Evolutionary conservation across 1,140 invertebrate genomes (phyloP).

Genomic region (Drosophila asahinai): DNA sequence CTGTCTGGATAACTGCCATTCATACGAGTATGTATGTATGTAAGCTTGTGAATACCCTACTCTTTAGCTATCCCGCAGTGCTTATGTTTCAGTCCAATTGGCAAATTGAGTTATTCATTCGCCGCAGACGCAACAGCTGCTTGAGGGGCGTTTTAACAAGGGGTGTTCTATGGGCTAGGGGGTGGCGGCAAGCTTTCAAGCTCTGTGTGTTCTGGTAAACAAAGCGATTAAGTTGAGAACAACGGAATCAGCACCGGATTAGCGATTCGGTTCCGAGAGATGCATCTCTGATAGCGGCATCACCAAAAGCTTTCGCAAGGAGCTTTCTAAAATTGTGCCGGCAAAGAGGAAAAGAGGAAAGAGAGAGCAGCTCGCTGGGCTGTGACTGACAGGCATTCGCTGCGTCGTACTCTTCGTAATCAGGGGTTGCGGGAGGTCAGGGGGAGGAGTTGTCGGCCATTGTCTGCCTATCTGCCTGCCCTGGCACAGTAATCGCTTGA

Average conservation of each 20-base stretch:
- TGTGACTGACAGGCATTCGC: constrained; percentile 35
- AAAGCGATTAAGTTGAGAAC: constrained; percentile 31
- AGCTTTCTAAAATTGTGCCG: constrained; percentile 51
- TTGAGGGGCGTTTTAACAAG: constrained; percentile 25
- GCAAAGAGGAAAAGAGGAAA: constrained; percentile 2
- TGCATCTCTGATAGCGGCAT: constrained; percentile 53
- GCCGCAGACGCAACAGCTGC: constrained; percentile 59
- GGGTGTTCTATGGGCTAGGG: constrained; percentile 1
- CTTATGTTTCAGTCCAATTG: constrained; percentile 40
- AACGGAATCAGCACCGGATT: constrained; percentile 16
- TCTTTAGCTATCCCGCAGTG: constrained; percentile 9
- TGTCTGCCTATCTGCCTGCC: constrained; percentile 51
- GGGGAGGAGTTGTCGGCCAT: constrained; percentile 33
- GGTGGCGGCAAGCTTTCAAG: constrained; percentile 22
- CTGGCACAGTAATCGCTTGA: constrained; percentile 29
- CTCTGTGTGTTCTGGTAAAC: constrained; percentile 22
- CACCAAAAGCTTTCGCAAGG: constrained; percentile 37
- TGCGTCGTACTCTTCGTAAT: constrained; percentile 1
- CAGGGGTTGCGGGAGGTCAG: constrained; percentile 20
- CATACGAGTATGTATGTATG: background rate
- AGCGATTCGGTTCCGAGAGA: constrained; percentile 27
- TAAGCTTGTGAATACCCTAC: background rate
- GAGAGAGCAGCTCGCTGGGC: constrained; percentile 31
- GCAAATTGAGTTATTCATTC: constrained; percentile 57
- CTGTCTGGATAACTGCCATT: background rate